Conservation (phyloP, 2,888 invertebrate species). For the Brassicogethes aeneus region DNA sequence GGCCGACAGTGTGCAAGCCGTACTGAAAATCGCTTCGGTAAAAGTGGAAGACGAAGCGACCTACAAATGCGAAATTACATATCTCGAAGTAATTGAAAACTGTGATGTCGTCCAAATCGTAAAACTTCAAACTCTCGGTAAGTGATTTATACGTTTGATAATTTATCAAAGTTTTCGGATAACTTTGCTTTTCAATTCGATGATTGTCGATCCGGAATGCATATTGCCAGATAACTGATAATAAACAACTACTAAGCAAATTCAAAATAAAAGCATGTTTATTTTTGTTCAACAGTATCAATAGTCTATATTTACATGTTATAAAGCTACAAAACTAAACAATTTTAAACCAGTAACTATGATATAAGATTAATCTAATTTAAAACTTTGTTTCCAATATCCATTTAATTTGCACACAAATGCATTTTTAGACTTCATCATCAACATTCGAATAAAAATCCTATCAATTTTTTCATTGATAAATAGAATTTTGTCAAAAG, state of each 20-base stretch:
- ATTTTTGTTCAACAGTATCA: no score
- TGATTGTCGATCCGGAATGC: not conserved
- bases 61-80: slow-evolving; percentile 77
- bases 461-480: not conserved
- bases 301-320: no score
- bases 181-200: no score
- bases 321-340: no score
- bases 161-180: not conserved
- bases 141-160: slow-evolving; percentile 38
- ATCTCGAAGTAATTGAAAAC: slow-evolving; percentile 67
- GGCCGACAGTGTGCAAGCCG: slow-evolving; percentile 52
- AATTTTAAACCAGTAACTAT: no score
- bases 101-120: slow-evolving; percentile 76
- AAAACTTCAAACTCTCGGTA: slow-evolving; percentile 69
- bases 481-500: no score
- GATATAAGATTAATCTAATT: no score
- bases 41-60: slow-evolving; percentile 67
- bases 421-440: not conserved
- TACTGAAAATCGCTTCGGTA: slow-evolving; percentile 58
- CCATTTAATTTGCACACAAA: not conserved
- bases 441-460: not conserved
- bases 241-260: no score
- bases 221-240: not conserved
- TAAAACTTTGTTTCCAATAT: not conserved
- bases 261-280: no score